Base-by-base conservation (phyloP, 2,797 vertebrate genomes). In the Siniperca obscura region DNA sequence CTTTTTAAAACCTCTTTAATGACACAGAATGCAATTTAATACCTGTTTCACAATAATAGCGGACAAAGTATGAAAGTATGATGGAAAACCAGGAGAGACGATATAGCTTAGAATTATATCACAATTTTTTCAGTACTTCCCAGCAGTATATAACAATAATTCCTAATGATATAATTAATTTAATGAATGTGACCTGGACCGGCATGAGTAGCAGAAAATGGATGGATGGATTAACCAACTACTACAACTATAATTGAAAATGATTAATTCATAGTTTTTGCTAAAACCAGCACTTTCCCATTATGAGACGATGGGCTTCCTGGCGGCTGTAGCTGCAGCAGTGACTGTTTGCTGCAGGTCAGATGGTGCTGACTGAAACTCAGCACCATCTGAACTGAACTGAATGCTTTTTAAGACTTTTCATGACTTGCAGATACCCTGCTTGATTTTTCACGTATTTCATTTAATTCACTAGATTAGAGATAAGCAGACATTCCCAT, bases 161-260 rank as follows among this genome's bases (percentile, higher is more conserved):
- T 56, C 2, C 36, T 44, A n/a, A 81, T 27, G 40, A 57, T 56
- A 19, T 42, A 72, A 82, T 72, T 36, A 71, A 71, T 68, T 48
- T 69, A 53, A 69, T 64, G 44, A 75, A 38, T 6, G 4, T 10
- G 14, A 55, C 59, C 36, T 70, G 66, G 48, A 53, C 36, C 44
- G 2, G 3, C 25, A 30, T 53, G 70, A 70, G 57, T 13, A 25
- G 53, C 46, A 74, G 34, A 16, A 74, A 81, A 72, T 40, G 34
- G 53, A 75, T 66, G 70, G 55, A 80, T 53, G 16, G 16, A 42
- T 42, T 11, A 42, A 48, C 46, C 46, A 50, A 30, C 27, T 30
- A 30, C 27, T 30, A 30, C 2, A 30, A 30, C 27, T 30, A 30
- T 30, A 30, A 30, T 30, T 3, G 27, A 30, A 30, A 30, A 30